Evolutionary conservation across 2,888 invertebrate genomes (phyloP).

Genomic region (Athrips mouffetella): DNA sequence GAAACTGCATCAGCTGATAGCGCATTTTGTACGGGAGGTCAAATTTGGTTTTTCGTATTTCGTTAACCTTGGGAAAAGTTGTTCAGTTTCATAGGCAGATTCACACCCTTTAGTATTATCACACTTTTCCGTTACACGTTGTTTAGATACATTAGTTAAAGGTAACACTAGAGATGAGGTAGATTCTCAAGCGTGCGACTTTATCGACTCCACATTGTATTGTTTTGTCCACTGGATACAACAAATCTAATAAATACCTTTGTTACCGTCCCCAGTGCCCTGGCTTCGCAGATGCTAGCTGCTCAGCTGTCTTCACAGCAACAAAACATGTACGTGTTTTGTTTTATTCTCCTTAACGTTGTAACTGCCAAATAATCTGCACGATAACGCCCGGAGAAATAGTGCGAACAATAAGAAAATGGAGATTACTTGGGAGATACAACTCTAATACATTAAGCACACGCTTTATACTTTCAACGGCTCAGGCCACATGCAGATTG

Average conservation of each 20-base stretch:
- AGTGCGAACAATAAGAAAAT: slow-evolving; percentile 17
- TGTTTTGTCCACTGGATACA: slow-evolving; percentile 41
- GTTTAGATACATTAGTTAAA: too few species aligned
- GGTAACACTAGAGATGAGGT: not conserved
- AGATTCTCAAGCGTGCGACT: slow-evolving; percentile 52
- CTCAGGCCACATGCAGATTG: slow-evolving; percentile 62
- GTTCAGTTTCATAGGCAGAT: too few species aligned
- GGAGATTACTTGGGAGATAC: slow-evolving; percentile 65
- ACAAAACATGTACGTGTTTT: slow-evolving; percentile 94
- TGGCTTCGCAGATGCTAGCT: slow-evolving; percentile 97
- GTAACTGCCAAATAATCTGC: slow-evolving; percentile 44
- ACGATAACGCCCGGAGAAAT: slow-evolving; percentile 17
- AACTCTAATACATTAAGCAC: slow-evolving; percentile 65
- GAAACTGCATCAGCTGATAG: too few species aligned
- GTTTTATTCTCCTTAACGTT: slow-evolving; percentile 58
- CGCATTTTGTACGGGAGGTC: too few species aligned
- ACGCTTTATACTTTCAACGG: slow-evolving; percentile 62
- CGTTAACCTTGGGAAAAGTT: too few species aligned
- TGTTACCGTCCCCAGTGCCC: slow-evolving; percentile 92
- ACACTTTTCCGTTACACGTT: too few species aligned
- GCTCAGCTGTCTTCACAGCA: slow-evolving; percentile 94
- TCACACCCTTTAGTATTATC: too few species aligned
- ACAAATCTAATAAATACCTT: slow-evolving; percentile 66
- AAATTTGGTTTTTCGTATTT: too few species aligned
- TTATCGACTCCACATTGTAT: slow-evolving; percentile 30